phyloP scores from a whole-genome alignment of 2,888 invertebrate genomes.

The Gibbula magus region DNA sequence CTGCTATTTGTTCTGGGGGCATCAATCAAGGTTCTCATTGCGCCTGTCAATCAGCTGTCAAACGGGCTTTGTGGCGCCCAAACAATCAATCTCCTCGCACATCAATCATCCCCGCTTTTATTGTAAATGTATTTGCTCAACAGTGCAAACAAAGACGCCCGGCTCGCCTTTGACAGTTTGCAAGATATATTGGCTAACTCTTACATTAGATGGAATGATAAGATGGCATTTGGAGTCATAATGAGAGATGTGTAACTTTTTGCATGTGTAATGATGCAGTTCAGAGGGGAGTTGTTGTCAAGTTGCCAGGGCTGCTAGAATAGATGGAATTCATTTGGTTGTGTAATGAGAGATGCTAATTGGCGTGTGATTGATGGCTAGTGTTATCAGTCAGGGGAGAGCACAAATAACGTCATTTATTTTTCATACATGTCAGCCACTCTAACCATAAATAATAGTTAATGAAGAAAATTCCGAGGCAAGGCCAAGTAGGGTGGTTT shows the following conservation, averaged over 20 bases:
- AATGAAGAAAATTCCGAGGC: constrained; percentile 51
- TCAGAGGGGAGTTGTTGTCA: constrained; percentile 35
- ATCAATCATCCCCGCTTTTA: constrained; percentile 70
- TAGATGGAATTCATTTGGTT: constrained; percentile 43
- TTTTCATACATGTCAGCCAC: constrained; percentile 70
- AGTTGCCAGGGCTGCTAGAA: constrained; percentile 33
- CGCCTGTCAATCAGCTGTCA: constrained; percentile 73
- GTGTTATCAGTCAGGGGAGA: constrained; percentile 68
- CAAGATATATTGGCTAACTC: constrained; percentile 56
- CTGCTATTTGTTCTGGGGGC: constrained; percentile 68
- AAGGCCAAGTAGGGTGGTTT: constrained; percentile 26
- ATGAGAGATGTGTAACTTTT: constrained; percentile 38
- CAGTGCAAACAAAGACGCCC: constrained; percentile 69
- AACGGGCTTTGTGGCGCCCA: constrained; percentile 67
- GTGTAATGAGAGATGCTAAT: constrained; percentile 68
- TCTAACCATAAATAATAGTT: constrained; percentile 68
- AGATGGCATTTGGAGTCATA: constrained; percentile 41
- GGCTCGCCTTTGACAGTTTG: constrained; percentile 60
- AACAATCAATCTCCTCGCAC: constrained; percentile 70
- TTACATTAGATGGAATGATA: constrained; percentile 54
- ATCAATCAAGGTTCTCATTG: constrained; percentile 73
- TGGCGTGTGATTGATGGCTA: constrained; percentile 68
- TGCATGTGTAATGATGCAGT: constrained; percentile 37
- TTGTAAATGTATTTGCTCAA: constrained; percentile 72
- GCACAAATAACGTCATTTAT: constrained; percentile 72